Conservation (phyloP, 2,888 invertebrate species). For the Dicroscelio sp. region DNA sequence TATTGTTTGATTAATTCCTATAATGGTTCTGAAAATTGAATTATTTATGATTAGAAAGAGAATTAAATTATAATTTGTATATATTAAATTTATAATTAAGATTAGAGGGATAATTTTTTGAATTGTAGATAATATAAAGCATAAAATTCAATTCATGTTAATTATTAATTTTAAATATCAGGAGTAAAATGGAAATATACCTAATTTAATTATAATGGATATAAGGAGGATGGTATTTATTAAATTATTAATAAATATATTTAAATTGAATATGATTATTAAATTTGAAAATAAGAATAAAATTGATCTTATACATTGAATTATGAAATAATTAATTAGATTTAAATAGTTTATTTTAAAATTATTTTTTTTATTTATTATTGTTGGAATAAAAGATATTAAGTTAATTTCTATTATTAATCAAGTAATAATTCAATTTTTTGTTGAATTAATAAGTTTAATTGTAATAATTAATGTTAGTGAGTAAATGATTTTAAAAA, state of each 20-base stretch:
- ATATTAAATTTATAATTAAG: conserved; percentile 92
- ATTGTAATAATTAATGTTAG: too few species aligned
- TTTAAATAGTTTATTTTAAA: conserved; percentile 91
- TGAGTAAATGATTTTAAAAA: not conserved
- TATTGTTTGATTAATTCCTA: conserved; percentile 92
- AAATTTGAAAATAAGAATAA: too few species aligned
- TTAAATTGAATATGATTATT: too few species aligned
- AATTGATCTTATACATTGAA: conserved; percentile 93
- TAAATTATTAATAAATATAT: conserved; percentile 92
- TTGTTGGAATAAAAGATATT: conserved; percentile 92
- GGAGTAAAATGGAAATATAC: conserved; percentile 94
- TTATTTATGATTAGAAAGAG: conserved; percentile 92
- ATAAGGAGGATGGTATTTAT: conserved; percentile 88
- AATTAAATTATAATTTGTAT: conserved; percentile 91
- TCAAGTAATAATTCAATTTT: conserved; percentile 87
- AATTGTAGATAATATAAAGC: conserved; percentile 87
- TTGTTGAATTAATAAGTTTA: conserved; percentile 4
- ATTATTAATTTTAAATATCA: conserved; percentile 92
- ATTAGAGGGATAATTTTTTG: conserved; percentile 91
- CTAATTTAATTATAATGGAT: conserved; percentile 93
- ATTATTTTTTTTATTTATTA: conserved; percentile 92
- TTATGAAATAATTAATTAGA: conserved; percentile 90
- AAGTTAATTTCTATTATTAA: conserved; percentile 87
- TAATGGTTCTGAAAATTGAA: conserved; percentile 92
- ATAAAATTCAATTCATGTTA: conserved; percentile 47